Conservation (phyloP, 2,797 vertebrate species). For the Epinephelus awoara region DNA sequence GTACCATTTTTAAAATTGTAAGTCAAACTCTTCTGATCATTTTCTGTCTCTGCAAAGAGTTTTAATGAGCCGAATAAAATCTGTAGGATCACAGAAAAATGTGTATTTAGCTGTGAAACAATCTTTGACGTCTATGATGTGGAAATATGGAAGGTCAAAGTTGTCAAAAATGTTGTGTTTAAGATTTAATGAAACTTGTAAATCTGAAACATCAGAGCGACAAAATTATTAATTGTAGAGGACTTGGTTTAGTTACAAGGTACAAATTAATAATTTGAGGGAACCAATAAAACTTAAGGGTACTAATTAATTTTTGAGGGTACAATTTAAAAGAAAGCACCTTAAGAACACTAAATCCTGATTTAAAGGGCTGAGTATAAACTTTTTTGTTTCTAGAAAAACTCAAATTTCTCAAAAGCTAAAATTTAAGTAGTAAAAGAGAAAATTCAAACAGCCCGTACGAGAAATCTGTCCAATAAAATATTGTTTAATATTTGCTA, state of each 20-base stretch:
- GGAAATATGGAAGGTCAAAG: neutral
- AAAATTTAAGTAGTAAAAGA: too few relatives aligned
- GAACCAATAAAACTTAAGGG: neutral
- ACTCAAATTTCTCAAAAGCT: too few relatives aligned
- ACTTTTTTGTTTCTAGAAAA: too few relatives aligned
- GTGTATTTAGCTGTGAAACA: neutral
- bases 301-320: neutral
- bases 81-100: neutral
- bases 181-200: neutral
- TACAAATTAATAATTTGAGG: neutral
- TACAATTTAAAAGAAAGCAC: too few relatives aligned
- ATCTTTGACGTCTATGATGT: neutral
- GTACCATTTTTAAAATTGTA: too few relatives aligned
- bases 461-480: too few relatives aligned
- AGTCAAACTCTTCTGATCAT: neutral
- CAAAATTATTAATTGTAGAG: neutral
- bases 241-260: neutral
- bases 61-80: neutral
- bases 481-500: too few relatives aligned
- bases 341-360: neutral
- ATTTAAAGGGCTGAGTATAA: neutral
- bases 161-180: neutral
- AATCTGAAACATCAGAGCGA: neutral
- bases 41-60: neutral
- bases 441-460: too few relatives aligned